Evolutionary conservation across 1,140 invertebrate genomes (phyloP).

Genomic region (Megathymus violae): DNA sequence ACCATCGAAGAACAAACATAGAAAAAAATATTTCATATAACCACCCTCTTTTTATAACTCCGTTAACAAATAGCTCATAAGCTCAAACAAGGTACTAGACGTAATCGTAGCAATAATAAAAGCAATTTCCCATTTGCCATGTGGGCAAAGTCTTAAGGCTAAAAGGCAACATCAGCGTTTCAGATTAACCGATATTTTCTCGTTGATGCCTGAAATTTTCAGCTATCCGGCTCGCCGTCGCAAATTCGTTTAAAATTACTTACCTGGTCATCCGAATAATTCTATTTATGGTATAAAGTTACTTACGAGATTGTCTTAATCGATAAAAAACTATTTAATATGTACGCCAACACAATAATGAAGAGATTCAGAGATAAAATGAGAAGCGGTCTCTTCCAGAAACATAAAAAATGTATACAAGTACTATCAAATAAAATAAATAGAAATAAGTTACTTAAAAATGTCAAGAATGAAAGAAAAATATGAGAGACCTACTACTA

Average conservation of each 20-base stretch:
- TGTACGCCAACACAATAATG: too few relatives aligned
- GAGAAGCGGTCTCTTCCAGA: too few relatives aligned
- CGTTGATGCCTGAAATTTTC: conserved; percentile 7
- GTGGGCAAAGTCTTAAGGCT: neutral
- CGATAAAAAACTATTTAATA: too few relatives aligned
- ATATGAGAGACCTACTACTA: too few relatives aligned
- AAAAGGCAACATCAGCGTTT: conserved; percentile 2
- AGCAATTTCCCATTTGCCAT: conserved; percentile 2
- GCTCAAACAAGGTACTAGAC: neutral
- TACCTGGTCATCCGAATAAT: conserved; percentile 12
- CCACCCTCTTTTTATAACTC: neutral
- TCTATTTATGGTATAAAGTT: conserved; percentile 5
- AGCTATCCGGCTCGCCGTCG: conserved; percentile 3
- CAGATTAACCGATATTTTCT: conserved; percentile 1
- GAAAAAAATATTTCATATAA: too few relatives aligned
- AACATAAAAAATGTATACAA: too few relatives aligned
- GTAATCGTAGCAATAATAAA: conserved; percentile 6
- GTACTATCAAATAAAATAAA: too few relatives aligned
- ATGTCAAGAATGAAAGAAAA: too few relatives aligned
- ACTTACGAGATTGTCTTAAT: conserved; percentile 6
- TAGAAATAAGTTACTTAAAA: too few relatives aligned
- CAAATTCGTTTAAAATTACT: conserved; percentile 18
- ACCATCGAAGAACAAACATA: too few relatives aligned
- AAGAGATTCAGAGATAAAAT: too few relatives aligned
- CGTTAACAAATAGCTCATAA: neutral